Percentiles rank a stretch among this genome's conserved stretches.
These are phyloP conservation scores for Temnopleurus reevesii DNA, from an alignment of 53 echinoderm and acorn worm species.

Conservation along the genomic window DNA sequence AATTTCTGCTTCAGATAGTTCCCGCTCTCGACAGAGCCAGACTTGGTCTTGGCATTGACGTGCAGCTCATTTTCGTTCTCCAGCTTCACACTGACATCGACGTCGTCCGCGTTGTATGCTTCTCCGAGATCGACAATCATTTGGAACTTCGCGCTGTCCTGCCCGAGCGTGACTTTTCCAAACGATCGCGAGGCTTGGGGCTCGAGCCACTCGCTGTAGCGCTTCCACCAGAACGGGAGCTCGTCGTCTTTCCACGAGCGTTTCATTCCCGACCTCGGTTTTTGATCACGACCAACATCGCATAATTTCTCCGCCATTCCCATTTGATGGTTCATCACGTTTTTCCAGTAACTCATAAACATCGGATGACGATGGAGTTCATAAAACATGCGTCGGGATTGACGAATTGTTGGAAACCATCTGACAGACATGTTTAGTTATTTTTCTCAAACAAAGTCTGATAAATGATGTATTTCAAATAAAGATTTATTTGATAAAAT, in stretches of 20 bases:
- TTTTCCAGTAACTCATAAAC: conserved; percentile 1
- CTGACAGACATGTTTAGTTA: background rate
- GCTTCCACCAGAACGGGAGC: background rate
- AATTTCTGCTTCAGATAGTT: background rate
- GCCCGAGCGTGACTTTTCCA: background rate
- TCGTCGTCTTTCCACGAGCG: background rate
- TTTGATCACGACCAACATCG: background rate
- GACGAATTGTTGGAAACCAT: background rate
- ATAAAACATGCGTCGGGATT: background rate
- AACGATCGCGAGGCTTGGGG: background rate
- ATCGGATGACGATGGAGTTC: background rate
- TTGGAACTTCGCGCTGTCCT: background rate
- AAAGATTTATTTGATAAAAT: no score
- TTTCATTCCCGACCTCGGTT: background rate
- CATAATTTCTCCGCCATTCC: background rate
- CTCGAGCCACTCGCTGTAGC: background rate
- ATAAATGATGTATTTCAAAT: background rate
- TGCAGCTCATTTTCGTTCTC: background rate
- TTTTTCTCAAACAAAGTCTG: background rate
- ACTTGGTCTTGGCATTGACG: background rate
- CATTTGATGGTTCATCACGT: background rate
- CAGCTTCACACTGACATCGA: background rate
- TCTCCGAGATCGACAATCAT: conserved; percentile 13
- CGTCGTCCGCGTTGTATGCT: background rate
- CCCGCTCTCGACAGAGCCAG: background rate